phyloP scores from a whole-genome alignment of 2,888 invertebrate species.

The Megaustenia siamemsis region DNA sequence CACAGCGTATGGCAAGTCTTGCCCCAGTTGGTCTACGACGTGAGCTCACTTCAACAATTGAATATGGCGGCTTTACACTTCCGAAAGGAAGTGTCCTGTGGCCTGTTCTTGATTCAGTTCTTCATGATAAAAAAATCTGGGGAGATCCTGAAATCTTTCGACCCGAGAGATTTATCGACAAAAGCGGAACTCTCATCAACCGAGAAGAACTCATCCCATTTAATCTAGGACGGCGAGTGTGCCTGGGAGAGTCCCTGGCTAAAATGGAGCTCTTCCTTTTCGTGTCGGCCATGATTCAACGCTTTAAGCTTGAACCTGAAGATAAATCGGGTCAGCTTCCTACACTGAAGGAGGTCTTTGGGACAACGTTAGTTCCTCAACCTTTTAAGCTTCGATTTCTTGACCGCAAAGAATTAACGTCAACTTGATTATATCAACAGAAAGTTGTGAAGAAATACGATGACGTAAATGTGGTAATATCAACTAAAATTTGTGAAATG shows the following conservation, averaged over 20 bases:
- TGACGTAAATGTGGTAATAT: too few relatives aligned
- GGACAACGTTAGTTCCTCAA: background rate
- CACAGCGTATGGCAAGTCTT: constrained; percentile 45
- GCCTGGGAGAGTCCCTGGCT: constrained; percentile 27
- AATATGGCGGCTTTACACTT: constrained; percentile 6
- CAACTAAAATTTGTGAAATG: too few relatives aligned
- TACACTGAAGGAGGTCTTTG: background rate
- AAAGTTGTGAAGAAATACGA: background rate
- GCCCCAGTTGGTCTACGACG: constrained; percentile 24
- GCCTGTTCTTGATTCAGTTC: constrained; percentile 10
- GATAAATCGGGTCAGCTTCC: constrained; percentile 1
- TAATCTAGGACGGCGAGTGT: constrained; percentile 18
- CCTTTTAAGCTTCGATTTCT: constrained; percentile 19
- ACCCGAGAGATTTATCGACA: background rate
- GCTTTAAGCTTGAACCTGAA: constrained; percentile 18
- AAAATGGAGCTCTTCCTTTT: constrained; percentile 31
- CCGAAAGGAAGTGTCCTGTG: background rate
- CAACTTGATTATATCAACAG: too few relatives aligned
- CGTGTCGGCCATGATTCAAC: constrained; percentile 22
- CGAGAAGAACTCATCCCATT: constrained; percentile 25
- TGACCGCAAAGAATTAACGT: background rate
- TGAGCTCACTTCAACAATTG: background rate
- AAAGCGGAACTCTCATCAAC: background rate
- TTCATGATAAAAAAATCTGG: constrained; percentile 14
- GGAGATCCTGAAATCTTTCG: constrained; percentile 5